phyloP scores from a whole-genome alignment of 2,797 vertebrate genomes.

The Cetoscarus ocellatus region DNA sequence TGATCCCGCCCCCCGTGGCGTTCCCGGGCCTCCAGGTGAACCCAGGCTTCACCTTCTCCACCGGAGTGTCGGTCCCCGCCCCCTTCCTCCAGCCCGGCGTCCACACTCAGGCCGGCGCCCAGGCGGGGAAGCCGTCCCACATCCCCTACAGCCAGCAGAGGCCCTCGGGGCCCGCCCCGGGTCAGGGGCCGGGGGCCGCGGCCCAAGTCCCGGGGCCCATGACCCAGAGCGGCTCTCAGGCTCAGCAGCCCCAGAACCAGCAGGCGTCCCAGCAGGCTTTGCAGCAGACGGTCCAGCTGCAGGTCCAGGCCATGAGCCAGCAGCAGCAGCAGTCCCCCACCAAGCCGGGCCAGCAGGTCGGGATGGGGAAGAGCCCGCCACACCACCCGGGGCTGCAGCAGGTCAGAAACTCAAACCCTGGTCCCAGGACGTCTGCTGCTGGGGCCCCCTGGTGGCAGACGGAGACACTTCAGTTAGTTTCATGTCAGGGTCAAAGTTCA shows the following conservation, averaged over 20 bases:
- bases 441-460: too few relatives aligned
- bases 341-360: slow-evolving; percentile 86
- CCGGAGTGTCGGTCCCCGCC: slow-evolving; percentile 93
- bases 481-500: too few relatives aligned
- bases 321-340: slow-evolving; percentile 92
- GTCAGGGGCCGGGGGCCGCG: slow-evolving; percentile 86
- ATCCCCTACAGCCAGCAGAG: slow-evolving; percentile 99
- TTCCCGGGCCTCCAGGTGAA: slow-evolving; percentile 90
- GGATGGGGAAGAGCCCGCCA: slow-evolving; percentile 93
- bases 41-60: slow-evolving; percentile 94
- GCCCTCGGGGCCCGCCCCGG: slow-evolving; percentile 87
- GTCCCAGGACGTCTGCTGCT: too few relatives aligned
- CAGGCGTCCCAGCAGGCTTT: slow-evolving; percentile 80
- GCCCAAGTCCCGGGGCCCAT: slow-evolving; percentile 79
- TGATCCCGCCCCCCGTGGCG: slow-evolving; percentile 94
- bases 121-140: slow-evolving; percentile 95
- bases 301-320: slow-evolving; percentile 78
- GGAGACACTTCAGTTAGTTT: too few relatives aligned
- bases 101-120: slow-evolving; percentile 89
- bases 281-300: slow-evolving; percentile 90
- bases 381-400: slow-evolving; percentile 94
- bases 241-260: slow-evolving; percentile 84
- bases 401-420: slow-evolving; percentile 79
- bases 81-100: slow-evolving; percentile 92
- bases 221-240: slow-evolving; percentile 88